phyloP scores from a whole-genome alignment of 2,888 invertebrate species.

The Acanthopleura granulata region DNA sequence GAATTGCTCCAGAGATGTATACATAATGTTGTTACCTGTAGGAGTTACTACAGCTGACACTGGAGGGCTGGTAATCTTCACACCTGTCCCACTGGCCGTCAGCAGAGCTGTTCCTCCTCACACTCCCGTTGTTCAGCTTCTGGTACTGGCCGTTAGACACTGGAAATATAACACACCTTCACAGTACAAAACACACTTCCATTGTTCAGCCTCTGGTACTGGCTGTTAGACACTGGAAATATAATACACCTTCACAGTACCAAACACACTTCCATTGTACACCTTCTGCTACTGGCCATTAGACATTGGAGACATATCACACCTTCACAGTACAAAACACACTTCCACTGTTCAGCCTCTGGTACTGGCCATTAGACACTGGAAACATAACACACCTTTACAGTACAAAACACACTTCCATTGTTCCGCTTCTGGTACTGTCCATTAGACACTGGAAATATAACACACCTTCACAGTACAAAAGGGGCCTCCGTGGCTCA shows the following conservation, averaged over 20 bases:
- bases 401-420: neutral
- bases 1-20: neutral
- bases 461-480: no score
- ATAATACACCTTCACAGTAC: no score
- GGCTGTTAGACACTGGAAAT: neutral
- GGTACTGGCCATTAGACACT: conserved; percentile 2
- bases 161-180: neutral
- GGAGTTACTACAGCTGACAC: conserved; percentile 53
- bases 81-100: conserved; percentile 22
- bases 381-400: neutral
- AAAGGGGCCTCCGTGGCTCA: no score
- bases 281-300: neutral
- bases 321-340: neutral
- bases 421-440: neutral
- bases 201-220: neutral
- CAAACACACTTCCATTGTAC: neutral
- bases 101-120: conserved; percentile 5
- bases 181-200: neutral
- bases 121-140: neutral
- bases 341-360: neutral
- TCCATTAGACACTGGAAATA: conserved; percentile 1
- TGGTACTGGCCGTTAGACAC: neutral
- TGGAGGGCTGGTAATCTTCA: conserved; percentile 37
- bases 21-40: conserved; percentile 44
- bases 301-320: neutral